Base-by-base conservation (phyloP, 2,113 vertebrate species). In the Nerophis lumbriciformis region DNA sequence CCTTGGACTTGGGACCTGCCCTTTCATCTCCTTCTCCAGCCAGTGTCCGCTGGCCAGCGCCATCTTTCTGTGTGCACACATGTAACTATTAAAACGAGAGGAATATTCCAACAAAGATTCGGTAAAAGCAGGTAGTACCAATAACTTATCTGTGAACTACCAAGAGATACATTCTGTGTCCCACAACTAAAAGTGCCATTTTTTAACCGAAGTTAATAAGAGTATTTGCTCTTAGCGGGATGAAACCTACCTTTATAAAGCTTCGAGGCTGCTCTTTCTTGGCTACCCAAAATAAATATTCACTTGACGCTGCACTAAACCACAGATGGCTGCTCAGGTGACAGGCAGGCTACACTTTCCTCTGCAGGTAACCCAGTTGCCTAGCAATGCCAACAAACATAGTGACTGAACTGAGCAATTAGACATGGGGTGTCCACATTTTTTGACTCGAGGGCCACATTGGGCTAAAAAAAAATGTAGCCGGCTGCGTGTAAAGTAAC, bases 31-130 rank as follows among this genome's bases (percentile, higher is more conserved):
- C 60, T 85, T 89, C 66, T 86, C 83, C 54, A 90, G 52, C 84
- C 83, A 87, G 44, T 91, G 90, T 53, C 87, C 81, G 49, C 87
- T 91, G 65, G 90, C 90, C 63, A 93, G 71, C 44, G 87, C 83
- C 83, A 88, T 87, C 58, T 73, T 80, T 3, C 42, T 44, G 71
- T 54, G 73, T 11, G 4, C 49, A 54, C 56, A 65, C 53, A 42
- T 11, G 8, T 9, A 10, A 15, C 16, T 6, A 51, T 16, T 19
- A 51, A 51, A n/a, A 19, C 14, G 8, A n/a, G 13, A 15, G 13
- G n/a, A 11, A 11, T 51, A 5, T 7, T 51, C n/a, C 15, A 19
- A 16, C 7, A 14, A 16, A 4, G 3, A 9, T 1, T 16, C 37
- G 16, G 6, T 11, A 12, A 45, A 45, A 19, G 6, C 8, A 55